phyloP scores from a whole-genome alignment of 2,888 invertebrate species.

The Cenopis cana region DNA sequence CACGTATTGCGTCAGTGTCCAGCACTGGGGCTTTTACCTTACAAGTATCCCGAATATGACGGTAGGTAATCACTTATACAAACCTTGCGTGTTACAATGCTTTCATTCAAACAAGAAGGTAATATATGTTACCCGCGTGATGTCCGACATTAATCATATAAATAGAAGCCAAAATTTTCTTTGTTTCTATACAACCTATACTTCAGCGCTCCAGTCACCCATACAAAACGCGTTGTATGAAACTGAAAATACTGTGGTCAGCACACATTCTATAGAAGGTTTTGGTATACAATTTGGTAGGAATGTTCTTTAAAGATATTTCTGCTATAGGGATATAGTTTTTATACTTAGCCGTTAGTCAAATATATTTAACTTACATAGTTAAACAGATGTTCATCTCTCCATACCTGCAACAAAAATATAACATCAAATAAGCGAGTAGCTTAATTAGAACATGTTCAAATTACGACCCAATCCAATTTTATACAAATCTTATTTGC shows the following conservation, averaged over 20 bases:
- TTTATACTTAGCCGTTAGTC: too few species aligned
- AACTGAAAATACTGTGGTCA: too few species aligned
- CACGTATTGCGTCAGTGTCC: neutral
- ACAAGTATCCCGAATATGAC: neutral
- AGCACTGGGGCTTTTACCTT: neutral
- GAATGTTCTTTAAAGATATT: too few species aligned
- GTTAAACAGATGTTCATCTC: neutral
- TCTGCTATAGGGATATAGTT: too few species aligned
- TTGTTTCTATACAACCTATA: too few species aligned
- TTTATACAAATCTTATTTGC: neutral
- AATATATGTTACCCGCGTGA: neutral
- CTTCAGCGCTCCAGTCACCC: neutral
- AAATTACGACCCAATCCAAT: slow-evolving; percentile 8
- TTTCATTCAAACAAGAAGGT: neutral
- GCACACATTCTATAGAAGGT: too few species aligned
- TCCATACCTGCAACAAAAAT: slow-evolving; percentile 20
- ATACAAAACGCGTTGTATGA: neutral
- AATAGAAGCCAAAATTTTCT: neutral
- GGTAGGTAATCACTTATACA: neutral
- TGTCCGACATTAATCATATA: neutral
- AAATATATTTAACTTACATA: too few species aligned
- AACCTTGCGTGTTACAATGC: neutral
- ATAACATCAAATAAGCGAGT: neutral
- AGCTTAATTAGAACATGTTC: neutral
- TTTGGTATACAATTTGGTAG: too few species aligned